A percentile compares a stretch with the other conserved stretches of the same genome.
phyloP scores from a whole-genome alignment of 2,797 vertebrate species.

The Manis crassicaudata region DNA sequence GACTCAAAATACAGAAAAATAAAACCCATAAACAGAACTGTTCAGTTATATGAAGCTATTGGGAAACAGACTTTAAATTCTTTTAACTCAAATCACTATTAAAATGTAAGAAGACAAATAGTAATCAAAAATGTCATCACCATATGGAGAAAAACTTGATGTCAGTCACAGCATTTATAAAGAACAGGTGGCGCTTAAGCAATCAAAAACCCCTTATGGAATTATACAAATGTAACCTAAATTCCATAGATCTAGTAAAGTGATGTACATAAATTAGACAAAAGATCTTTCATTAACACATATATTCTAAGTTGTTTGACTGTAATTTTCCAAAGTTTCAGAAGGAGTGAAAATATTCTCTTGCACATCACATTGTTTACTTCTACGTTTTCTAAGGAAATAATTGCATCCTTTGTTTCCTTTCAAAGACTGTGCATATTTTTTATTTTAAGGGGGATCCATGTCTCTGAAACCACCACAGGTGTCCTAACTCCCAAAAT shows the following conservation, averaged over 20 bases:
- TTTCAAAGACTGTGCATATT: background rate
- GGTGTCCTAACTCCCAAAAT: background rate
- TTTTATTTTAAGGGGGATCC: background rate
- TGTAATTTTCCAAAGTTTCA: constrained; percentile 52
- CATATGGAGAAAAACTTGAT: constrained; percentile 71
- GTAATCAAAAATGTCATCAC: constrained; percentile 71
- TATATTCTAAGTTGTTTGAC: constrained; percentile 56
- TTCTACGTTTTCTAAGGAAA: constrained; percentile 29
- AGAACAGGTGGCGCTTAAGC: constrained; percentile 71
- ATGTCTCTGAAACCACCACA: background rate
- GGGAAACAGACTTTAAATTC: constrained; percentile 81
- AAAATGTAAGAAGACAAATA: constrained; percentile 75
- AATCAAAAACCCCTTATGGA: constrained; percentile 73
- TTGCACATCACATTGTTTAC: background rate
- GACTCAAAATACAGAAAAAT: constrained; percentile 77
- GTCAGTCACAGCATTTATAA: constrained; percentile 62
- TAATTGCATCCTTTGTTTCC: constrained; percentile 62
- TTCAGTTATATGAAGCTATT: constrained; percentile 71
- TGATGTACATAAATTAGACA: constrained; percentile 70
- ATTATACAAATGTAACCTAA: constrained; percentile 74
- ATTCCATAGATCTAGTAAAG: constrained; percentile 63
- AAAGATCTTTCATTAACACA: constrained; percentile 62
- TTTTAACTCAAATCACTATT: constrained; percentile 78
- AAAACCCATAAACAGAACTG: constrained; percentile 74
- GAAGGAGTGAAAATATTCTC: constrained; percentile 44